A percentile compares a stretch with the other conserved stretches of the same genome.
Conservation (phyloP, 2,888 invertebrate species). For the Pharmacophagus antenor region DNA sequence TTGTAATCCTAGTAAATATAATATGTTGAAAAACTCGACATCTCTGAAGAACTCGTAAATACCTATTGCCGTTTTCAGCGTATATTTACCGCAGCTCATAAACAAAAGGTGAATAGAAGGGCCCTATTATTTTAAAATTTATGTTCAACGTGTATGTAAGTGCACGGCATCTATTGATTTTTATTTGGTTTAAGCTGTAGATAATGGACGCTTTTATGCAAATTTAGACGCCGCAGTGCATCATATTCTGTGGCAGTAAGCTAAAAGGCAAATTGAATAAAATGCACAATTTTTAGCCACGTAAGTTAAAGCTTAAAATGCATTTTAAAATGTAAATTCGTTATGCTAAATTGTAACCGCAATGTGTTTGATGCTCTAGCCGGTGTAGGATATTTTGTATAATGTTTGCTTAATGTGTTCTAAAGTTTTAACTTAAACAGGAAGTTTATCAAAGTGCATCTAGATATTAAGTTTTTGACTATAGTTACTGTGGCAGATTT, state of each 20-base stretch:
- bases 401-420: slow-evolving; percentile 22
- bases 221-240: slow-evolving; percentile 75
- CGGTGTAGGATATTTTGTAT: slow-evolving; percentile 15
- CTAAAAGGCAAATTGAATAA: slow-evolving; percentile 39
- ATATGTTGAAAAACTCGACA: no score
- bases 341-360: slow-evolving; percentile 21
- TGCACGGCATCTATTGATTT: slow-evolving; percentile 63
- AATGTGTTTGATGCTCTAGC: slow-evolving; percentile 16
- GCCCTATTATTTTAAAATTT: slow-evolving; percentile 15
- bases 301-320: slow-evolving; percentile 27
- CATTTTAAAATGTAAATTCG: slow-evolving; percentile 28
- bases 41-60: no score
- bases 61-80: not conserved
- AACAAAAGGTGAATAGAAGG: slow-evolving; percentile 4
- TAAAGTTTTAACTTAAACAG: slow-evolving; percentile 3
- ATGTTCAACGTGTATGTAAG: slow-evolving; percentile 25
- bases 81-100: not conserved
- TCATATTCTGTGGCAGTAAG: slow-evolving; percentile 51
- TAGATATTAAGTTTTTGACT: not conserved
- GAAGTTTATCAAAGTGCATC: not conserved
- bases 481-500: no score
- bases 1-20: no score
- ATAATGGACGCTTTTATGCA: slow-evolving; percentile 78
- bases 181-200: slow-evolving; percentile 68
- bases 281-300: slow-evolving; percentile 20